Base-by-base conservation (phyloP, 2,113 vertebrate species). In the Phylloscopus whistleri region DNA sequence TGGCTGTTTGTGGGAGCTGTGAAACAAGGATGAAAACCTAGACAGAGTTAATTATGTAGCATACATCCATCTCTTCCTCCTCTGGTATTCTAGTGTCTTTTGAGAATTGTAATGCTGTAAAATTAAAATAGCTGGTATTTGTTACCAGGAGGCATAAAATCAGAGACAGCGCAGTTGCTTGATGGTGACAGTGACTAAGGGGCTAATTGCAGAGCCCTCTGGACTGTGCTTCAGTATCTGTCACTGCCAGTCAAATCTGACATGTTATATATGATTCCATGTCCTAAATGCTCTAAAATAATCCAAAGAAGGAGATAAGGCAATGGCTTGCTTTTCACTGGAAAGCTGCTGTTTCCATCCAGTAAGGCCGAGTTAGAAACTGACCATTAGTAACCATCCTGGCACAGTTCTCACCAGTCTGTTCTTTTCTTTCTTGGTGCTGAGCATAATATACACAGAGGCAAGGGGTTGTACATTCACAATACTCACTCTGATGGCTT, bases 201-300 rank as follows among this genome's bases (percentile, higher is more conserved):
- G 96, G 96, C 95, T 97, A 97, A 96, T 96, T 97, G 94, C 94
- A 93, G 87, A 92, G 41, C 87, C 90, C 95, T 95, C 93, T 84
- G 91, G 94, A 81, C 88, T 96, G 37, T 76, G 67, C 59, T 95
- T 91, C 91, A 55, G 33, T 96, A 51, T 91, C 89, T 92, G 89
- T 90, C 87, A 79, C 52, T 84, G 89, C 82, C 96, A 91, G 87
- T 95, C 91, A 91, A 93, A 59, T 90, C 84, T 94, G 89, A 96
- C 91, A 94, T 92, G 66, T 52, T 81, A 43, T 91, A 63, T 80
- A 44, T 58, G n/a, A 90, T 95, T 91, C 86, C 58, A 5, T 43
- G 62, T 96, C 87, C 86, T 46, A 48, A 90, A 73, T 93, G 80
- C 76, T 94, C 96, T 70, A 41, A 94, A 78, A 63, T 70, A 94